Evolutionary conservation across 1,140 invertebrate genomes (phyloP).

Genomic region (Trichogramma pretiosum): DNA sequence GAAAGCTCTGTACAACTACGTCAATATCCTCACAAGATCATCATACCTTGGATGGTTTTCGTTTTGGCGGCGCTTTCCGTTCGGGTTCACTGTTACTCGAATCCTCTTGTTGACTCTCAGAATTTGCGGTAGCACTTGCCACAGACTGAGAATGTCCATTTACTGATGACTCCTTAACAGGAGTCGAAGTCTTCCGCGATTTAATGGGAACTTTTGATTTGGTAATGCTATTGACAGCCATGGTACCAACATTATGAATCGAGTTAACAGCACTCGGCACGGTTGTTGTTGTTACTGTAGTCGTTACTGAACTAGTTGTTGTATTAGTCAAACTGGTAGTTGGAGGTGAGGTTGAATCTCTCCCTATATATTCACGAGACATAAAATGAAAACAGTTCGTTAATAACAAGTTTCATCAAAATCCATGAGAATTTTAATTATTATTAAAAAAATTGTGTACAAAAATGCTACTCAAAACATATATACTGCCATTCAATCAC

Average conservation of each 20-base stretch:
- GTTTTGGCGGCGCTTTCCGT: slow-evolving; percentile 59
- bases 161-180: slow-evolving; percentile 34
- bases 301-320: slow-evolving; percentile 5
- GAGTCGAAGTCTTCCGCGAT: slow-evolving; percentile 35
- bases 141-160: slow-evolving; percentile 51
- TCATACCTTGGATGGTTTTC: slow-evolving; percentile 63
- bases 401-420: too few relatives aligned
- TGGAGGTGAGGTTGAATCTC: too few relatives aligned
- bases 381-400: too few relatives aligned
- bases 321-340: too few relatives aligned
- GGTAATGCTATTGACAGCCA: slow-evolving; percentile 60
- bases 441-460: too few relatives aligned
- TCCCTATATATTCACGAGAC: too few relatives aligned
- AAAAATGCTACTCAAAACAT: too few relatives aligned
- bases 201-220: slow-evolving; percentile 52
- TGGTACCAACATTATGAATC: slow-evolving; percentile 55
- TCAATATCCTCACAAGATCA: too few relatives aligned
- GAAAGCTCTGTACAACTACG: too few relatives aligned
- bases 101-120: slow-evolving; percentile 53
- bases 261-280: slow-evolving; percentile 46
- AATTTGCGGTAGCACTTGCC: slow-evolving; percentile 31
- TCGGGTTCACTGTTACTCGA: slow-evolving; percentile 67
- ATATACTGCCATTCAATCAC: too few relatives aligned
- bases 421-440: too few relatives aligned
- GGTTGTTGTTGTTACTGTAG: slow-evolving; percentile 23